Conservation (phyloP, 2,888 invertebrate species). For the Ganaspis brasiliensis region DNA sequence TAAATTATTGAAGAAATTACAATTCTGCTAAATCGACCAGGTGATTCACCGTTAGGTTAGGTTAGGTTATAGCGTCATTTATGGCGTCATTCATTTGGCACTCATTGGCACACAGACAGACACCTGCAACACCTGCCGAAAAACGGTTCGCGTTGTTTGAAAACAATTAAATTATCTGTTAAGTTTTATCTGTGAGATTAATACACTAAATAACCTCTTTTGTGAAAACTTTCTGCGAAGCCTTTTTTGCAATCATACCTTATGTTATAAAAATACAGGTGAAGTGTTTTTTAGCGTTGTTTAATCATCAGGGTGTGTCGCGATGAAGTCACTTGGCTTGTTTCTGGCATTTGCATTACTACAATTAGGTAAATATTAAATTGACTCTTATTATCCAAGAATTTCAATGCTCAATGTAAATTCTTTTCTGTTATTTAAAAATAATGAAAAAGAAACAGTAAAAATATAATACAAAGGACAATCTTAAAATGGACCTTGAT, state of each 20-base stretch:
- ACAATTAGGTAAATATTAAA: constrained; percentile 67
- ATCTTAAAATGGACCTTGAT: too few relatives aligned
- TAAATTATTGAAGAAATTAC: too few relatives aligned
- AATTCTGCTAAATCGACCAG: too few relatives aligned
- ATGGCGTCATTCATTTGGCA: constrained; percentile 31
- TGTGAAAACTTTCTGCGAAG: neutral
- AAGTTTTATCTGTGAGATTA: neutral
- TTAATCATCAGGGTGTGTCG: constrained; percentile 70
- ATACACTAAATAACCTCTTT: neutral
- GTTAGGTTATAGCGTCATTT: neutral
- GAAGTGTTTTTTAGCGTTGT: constrained; percentile 57
- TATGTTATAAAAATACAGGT: constrained; percentile 48
- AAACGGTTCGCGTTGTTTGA: constrained; percentile 53
- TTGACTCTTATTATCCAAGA: neutral
- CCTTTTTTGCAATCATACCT: neutral
- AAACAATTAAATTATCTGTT: constrained; percentile 50
- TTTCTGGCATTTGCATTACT: constrained; percentile 64
- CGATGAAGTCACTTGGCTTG: constrained; percentile 68
- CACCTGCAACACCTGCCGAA: constrained; percentile 60
- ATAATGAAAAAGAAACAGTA: too few relatives aligned
- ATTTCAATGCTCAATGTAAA: neutral
- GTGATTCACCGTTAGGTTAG: neutral
- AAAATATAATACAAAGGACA: too few relatives aligned
- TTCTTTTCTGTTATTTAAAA: too few relatives aligned
- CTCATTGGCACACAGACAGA: constrained; percentile 32